Evolutionary conservation across 2,113 vertebrate genomes (phyloP), one percentile per base, ranked within the genome.

Genomic region (Nothocercus julius): DNA sequence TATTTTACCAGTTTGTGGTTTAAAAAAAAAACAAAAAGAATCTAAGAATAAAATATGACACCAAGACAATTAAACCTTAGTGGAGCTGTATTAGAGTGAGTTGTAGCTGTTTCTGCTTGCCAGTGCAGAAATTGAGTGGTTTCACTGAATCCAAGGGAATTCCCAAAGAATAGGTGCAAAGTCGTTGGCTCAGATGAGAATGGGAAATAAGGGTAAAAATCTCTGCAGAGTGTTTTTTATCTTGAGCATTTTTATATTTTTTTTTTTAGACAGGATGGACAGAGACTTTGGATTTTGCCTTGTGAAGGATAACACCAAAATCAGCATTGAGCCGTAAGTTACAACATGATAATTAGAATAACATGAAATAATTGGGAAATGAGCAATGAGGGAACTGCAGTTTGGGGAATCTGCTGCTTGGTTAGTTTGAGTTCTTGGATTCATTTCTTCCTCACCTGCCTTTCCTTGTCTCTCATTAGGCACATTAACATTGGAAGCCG

Each of bases 401-500:
- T 28, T 49, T 28, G 36, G 53, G 49, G 34, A 53, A 47, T 18
- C 32, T 18, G 11, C 25, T 25, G 22, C 24, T 36, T 18, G 45
- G n/a, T 7, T 53, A 5, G 34, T 28, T 18, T 25, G 28, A 72
- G 24, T 36, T 13, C 24, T 28, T 9, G 27, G 63, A 2, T 32
- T 53, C 10, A 18, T 18, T 61, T 28, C 25, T 28, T n/a, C 18
- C 51, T 42, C 24, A 3, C 32, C 42, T 8, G 54, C 9, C 40
- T 22, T 49, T 54, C n/a, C 54, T 44, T 7, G 1, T n/a, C 15
- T 0, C 95, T 97, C 45, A 7, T 80, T 70, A 98, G 98, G 85
- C 97, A 97, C 82, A 98, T 98, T 95, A 98, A 98, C 62, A 89
- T 98, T 18, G 98, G 98, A 47, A 97, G 92, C 28, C 92, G 93